These are phyloP conservation scores for Synchiropus splendidus DNA, from an alignment of 2,113 vertebrate genomes.

Conservation along the genomic window DNA sequence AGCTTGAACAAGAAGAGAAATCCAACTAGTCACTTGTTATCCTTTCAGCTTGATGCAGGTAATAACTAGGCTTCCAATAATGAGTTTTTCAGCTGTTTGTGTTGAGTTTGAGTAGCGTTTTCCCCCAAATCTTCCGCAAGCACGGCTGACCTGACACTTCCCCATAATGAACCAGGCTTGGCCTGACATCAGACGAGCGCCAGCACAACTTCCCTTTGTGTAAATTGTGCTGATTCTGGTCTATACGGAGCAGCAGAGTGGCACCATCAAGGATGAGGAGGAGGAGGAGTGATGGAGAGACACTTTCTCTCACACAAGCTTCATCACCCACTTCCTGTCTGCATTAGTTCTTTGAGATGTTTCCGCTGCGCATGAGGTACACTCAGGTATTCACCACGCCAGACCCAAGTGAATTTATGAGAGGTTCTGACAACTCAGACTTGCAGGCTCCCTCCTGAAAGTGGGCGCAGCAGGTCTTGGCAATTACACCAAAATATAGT, in stretches of 20 bases:
- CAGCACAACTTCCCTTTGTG: slow-evolving; percentile 15
- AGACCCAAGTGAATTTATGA: too few relatives aligned
- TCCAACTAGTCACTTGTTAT: too few relatives aligned
- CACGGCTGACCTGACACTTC: not conserved
- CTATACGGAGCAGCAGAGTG: slow-evolving; percentile 10
- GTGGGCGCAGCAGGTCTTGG: too few relatives aligned
- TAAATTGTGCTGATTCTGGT: slow-evolving; percentile 18
- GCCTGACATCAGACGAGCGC: slow-evolving; percentile 8
- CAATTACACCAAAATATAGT: too few relatives aligned
- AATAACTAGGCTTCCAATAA: too few relatives aligned
- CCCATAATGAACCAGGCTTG: slow-evolving; percentile 11
- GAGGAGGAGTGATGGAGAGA: slow-evolving; percentile 2
- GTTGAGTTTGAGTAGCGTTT: not conserved
- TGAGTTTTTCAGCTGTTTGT: not conserved
- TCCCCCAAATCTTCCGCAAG: slow-evolving; percentile 9
- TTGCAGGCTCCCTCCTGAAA: too few relatives aligned
- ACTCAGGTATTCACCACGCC: too few relatives aligned
- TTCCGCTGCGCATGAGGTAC: too few relatives aligned
- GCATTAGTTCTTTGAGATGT: slow-evolving; percentile 2
- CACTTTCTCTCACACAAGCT: slow-evolving; percentile 2
- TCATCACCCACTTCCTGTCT: slow-evolving; percentile 1
- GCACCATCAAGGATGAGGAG: slow-evolving; percentile 3
- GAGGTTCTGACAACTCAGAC: too few relatives aligned
- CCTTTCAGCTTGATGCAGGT: too few relatives aligned
- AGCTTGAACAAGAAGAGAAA: too few relatives aligned